Percentiles rank a stretch among this genome's conserved stretches.
Evolutionary conservation across 2,797 vertebrate genomes (phyloP).

Genomic region (Clarias laeviceps): DNA sequence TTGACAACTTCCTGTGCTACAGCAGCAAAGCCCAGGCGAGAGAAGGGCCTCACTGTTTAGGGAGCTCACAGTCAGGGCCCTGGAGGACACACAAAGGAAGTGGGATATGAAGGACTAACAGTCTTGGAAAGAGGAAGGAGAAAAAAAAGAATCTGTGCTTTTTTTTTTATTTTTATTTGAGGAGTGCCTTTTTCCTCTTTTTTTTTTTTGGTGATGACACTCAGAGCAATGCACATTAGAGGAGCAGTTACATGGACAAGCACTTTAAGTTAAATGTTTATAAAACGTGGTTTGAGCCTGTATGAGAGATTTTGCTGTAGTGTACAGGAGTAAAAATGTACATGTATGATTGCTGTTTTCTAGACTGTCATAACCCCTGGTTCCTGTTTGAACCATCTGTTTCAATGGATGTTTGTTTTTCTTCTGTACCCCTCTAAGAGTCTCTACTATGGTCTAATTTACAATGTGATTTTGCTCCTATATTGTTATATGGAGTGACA

Average conservation of each 20-base stretch:
- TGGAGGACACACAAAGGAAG: constrained; percentile 52
- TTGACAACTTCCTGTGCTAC: constrained; percentile 64
- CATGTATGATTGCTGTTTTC: background rate
- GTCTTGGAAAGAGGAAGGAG: constrained; percentile 26
- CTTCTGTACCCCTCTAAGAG: background rate
- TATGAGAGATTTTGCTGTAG: background rate
- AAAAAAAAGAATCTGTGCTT: constrained; percentile 40
- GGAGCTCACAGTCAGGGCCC: constrained; percentile 48
- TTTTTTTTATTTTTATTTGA: constrained; percentile 38
- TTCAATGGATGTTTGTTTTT: background rate
- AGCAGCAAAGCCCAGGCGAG: constrained; percentile 50
- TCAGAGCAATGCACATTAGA: constrained; percentile 17
- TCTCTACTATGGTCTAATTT: constrained; percentile 35
- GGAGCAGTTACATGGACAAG: background rate
- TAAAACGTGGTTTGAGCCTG: no score
- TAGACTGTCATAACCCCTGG: background rate
- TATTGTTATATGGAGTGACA: constrained; percentile 5
- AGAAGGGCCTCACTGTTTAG: constrained; percentile 41
- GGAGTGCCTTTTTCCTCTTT: background rate
- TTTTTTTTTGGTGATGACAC: constrained; percentile 23
- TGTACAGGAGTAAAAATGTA: background rate
- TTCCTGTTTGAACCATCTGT: background rate
- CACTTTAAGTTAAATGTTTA: background rate
- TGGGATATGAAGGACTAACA: constrained; percentile 45
- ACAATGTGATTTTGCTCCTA: constrained; percentile 46